A percentile compares a stretch with the other conserved stretches of the same genome.
phyloP scores from a whole-genome alignment of 1,140 invertebrate genomes.

The Pogonomyrmex barbatus region DNA sequence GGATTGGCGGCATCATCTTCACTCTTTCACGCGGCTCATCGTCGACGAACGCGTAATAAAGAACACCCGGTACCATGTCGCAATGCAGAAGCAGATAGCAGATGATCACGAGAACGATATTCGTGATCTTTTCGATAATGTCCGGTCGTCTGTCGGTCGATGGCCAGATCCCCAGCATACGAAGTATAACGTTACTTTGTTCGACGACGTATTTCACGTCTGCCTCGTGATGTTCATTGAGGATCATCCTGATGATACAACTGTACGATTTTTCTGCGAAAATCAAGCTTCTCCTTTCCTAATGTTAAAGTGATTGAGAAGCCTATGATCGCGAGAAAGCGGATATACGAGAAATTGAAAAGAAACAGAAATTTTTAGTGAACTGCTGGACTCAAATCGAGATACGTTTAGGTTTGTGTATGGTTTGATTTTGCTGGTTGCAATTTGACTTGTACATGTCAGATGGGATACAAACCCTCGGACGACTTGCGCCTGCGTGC shows the following conservation, averaged over 20 bases:
- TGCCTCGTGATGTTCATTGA: slow-evolving; percentile 6
- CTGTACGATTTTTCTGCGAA: not conserved
- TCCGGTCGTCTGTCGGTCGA: not conserved
- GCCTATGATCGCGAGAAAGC: not conserved
- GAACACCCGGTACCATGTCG: slow-evolving; percentile 32
- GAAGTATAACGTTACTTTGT: slow-evolving; percentile 32
- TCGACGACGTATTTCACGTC: slow-evolving; percentile 15
- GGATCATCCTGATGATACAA: not conserved
- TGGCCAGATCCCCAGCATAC: slow-evolving; percentile 42
- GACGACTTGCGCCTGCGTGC: not conserved
- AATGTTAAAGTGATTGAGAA: not conserved
- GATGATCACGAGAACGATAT: slow-evolving; percentile 2
- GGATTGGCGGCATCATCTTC: slow-evolving; percentile 75
- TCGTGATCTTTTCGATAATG: not conserved
- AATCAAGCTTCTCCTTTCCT: not conserved
- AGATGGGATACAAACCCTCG: not conserved
- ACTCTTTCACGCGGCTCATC: slow-evolving; percentile 40
- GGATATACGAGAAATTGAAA: not conserved
- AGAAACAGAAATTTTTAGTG: not conserved
- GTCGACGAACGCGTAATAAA: slow-evolving; percentile 20
- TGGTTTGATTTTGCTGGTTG: not conserved
- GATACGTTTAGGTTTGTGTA: not conserved
- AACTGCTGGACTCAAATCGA: not conserved
- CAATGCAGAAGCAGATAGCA: slow-evolving; percentile 27
- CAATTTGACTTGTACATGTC: not conserved